Conservation (phyloP, 1,140 invertebrate genomes). For the Condylostylus longicornis region DNA sequence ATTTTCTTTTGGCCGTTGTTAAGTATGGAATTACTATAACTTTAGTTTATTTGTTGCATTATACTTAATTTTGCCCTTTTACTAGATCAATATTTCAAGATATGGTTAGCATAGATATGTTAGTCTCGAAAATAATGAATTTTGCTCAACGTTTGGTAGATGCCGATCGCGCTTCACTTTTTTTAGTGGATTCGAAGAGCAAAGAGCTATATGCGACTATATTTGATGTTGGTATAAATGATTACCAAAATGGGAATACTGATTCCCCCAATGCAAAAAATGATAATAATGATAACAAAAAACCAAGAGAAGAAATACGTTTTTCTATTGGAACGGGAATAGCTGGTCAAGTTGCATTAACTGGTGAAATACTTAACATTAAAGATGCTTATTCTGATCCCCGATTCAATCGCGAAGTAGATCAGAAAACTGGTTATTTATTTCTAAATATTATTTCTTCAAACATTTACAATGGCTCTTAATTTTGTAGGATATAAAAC, state of each 20-base stretch:
- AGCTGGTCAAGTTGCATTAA: constrained; percentile 53
- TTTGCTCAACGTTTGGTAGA: constrained; percentile 65
- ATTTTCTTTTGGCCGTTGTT: constrained; percentile 55
- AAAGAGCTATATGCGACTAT: constrained; percentile 66
- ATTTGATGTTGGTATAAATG: constrained; percentile 54
- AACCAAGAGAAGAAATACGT: constrained; percentile 35
- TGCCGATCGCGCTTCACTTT: constrained; percentile 65
- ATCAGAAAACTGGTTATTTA: constrained; percentile 59
- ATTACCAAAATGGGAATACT: constrained; percentile 6
- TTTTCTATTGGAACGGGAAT: constrained; percentile 43
- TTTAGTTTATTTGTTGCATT: not conserved
- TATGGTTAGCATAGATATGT: constrained; percentile 66
- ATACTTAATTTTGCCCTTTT: not conserved
- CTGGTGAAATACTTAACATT: constrained; percentile 63
- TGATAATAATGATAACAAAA: constrained; percentile 4
- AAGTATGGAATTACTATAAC: constrained; percentile 37
- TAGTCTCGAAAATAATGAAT: constrained; percentile 72
- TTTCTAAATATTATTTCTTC: too few relatives aligned
- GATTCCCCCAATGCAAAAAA: not conserved
- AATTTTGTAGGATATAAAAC: too few relatives aligned
- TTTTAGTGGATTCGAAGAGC: constrained; percentile 53
- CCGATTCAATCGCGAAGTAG: constrained; percentile 63
- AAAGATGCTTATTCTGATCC: constrained; percentile 62
- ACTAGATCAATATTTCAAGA: constrained; percentile 57
- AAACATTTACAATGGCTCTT: too few relatives aligned